Conservation (phyloP, 1,140 invertebrate species). For the Nebria ingens region DNA sequence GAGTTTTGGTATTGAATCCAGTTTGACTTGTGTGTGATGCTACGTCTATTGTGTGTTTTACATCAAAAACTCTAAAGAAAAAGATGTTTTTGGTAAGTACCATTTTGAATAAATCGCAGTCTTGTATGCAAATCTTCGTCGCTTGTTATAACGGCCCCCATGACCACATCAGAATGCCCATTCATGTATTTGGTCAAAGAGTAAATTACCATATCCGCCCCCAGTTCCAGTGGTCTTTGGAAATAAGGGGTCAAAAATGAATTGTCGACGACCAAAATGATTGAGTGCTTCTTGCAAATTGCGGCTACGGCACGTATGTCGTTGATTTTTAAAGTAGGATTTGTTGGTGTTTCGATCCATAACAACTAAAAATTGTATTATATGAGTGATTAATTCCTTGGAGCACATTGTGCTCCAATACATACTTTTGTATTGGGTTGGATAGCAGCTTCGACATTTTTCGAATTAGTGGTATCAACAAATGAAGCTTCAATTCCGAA, state of each 20-base stretch:
- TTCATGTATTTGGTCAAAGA: conserved; percentile 98
- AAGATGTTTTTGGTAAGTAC: no score
- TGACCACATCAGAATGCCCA: conserved; percentile 94
- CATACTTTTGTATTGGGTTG: conserved; percentile 76
- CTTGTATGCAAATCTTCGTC: conserved; percentile 58
- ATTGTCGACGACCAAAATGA: conserved; percentile 90
- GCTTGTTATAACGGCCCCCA: conserved; percentile 80
- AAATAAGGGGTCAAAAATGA: conserved; percentile 96
- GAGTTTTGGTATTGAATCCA: no score
- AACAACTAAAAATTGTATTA: conserved; percentile 61
- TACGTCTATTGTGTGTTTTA: no score
- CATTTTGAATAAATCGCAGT: conserved; percentile 82
- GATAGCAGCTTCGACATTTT: conserved; percentile 58
- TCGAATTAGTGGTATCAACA: conserved; percentile 66
- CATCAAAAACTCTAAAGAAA: no score
- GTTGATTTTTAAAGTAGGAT: conserved; percentile 84
- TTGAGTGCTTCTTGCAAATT: conserved; percentile 45
- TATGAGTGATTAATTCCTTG: conserved; percentile 39
- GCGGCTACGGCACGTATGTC: conserved; percentile 74
- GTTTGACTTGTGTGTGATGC: no score
- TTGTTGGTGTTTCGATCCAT: conserved; percentile 98
- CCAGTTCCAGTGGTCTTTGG: conserved; percentile 81
- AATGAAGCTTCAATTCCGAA: conserved; percentile 66
- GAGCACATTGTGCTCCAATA: no score
- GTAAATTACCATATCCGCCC: conserved; percentile 87